Conservation (phyloP, 2,888 invertebrate species). For the Harpalus rufipes region DNA sequence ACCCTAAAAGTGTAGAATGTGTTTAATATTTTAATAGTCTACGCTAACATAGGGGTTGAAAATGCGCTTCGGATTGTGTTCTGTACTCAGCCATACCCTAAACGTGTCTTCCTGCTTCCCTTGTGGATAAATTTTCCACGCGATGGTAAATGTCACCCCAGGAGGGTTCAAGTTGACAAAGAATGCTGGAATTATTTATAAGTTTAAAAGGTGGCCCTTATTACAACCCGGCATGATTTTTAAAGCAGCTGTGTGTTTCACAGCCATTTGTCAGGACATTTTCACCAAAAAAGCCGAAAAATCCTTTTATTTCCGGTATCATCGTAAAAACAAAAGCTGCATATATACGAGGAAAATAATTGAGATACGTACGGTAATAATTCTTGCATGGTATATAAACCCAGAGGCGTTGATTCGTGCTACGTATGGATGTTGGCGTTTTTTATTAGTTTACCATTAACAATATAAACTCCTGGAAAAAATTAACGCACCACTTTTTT, state of each 20-base stretch:
- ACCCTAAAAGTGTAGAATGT: background rate
- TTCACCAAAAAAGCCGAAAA: background rate
- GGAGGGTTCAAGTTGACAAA: conserved; percentile 47
- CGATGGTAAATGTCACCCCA: conserved; percentile 41
- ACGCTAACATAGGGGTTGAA: background rate
- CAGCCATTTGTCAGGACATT: conserved; percentile 17
- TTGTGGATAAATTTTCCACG: conserved; percentile 38
- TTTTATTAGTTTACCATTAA: too few species aligned
- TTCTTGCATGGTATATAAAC: too few species aligned
- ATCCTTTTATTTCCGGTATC: background rate
- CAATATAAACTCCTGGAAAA: too few species aligned
- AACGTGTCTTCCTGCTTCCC: background rate
- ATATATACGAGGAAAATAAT: background rate
- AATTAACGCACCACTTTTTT: too few species aligned
- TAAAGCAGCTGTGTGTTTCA: conserved; percentile 29
- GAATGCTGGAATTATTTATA: conserved; percentile 45
- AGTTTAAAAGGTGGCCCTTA: conserved; percentile 50
- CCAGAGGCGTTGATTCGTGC: too few species aligned
- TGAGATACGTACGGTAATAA: background rate
- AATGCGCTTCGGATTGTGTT: background rate
- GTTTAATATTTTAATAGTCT: background rate
- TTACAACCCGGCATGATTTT: conserved; percentile 47
- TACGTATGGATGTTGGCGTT: too few species aligned
- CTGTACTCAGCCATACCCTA: background rate
- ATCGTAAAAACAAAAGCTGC: background rate